Base-by-base conservation (phyloP, 2,888 invertebrate species). In the Linyphia triangularis region DNA sequence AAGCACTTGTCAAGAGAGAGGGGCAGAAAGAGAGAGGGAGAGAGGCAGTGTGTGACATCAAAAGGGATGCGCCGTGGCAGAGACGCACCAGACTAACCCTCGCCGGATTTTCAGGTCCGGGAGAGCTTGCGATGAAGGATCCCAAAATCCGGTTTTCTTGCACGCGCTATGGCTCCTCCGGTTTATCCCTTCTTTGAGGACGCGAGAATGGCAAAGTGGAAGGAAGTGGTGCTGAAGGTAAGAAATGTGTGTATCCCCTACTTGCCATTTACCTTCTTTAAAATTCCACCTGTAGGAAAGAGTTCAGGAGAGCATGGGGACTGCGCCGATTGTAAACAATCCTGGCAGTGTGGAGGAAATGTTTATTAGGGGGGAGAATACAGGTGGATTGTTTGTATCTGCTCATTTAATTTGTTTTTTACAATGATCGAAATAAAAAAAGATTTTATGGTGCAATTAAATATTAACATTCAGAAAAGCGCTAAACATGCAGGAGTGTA, bases 211-310 rank as follows among this genome's bases (percentile, higher is more conserved):
- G 89, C 86, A 13, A 89, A 89, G 78, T 89, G 89, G 89, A 89
- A 89, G 33, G 88, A 89, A 73, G 89, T 89, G 22, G 89, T 89
- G 67, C 88, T 89, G 16, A 89, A 85, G 88, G 89, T 89, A 67
- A 79, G 88, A 30, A 19, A 13, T 5, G 6, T 37, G 3, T 16
- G 10, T 9, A 40, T 40, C 10, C 40, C 10, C 10, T 40, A 9
- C 40, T n/a, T n/a, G 6, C 40, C 6, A n/a, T n/a, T 40, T 40
- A 40, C 1, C 13, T 40, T 13, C n/a, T 61, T 61, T 7, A 24
- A 4, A 30, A 30, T 28, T 28, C 6, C 26, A n/a, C 26, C 37
- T 75, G 28, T 33, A 13, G 16, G 10, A 30, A 13, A 3, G 28
- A 30, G 28, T 28, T 63, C 30, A 19, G 19, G 19, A 19, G 37